These are phyloP conservation scores for Crepidodera aurea DNA, from an alignment of 2,888 invertebrate species.

Conservation along the genomic window DNA sequence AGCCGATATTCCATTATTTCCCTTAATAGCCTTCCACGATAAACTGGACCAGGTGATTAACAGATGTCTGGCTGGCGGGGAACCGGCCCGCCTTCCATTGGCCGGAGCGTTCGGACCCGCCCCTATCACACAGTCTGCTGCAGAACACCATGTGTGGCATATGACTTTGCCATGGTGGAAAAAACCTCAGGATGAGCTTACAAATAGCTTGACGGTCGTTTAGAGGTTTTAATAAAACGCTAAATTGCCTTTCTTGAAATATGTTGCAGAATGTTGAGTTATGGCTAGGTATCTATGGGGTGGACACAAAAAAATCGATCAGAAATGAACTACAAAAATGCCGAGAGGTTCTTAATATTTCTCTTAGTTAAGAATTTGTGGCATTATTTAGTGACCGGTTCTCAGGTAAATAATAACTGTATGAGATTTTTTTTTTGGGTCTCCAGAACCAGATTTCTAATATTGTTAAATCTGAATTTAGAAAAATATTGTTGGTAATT, in stretches of 20 bases:
- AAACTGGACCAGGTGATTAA: slow-evolving; percentile 56
- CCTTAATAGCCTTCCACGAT: slow-evolving; percentile 53
- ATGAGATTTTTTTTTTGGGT: no score
- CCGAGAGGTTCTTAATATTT: no score
- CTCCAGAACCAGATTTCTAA: no score
- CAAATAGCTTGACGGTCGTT: slow-evolving; percentile 40
- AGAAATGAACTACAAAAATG: no score
- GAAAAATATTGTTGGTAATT: no score
- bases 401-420: no score
- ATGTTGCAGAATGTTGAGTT: slow-evolving; percentile 38
- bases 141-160: slow-evolving; percentile 54
- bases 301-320: no score
- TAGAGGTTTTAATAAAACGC: slow-evolving; percentile 43
- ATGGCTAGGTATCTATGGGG: neutral
- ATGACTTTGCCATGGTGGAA: slow-evolving; percentile 48
- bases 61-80: slow-evolving; percentile 51
- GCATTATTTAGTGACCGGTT: no score
- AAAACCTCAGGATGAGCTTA: slow-evolving; percentile 44
- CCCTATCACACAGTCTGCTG: slow-evolving; percentile 37
- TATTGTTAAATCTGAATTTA: no score
- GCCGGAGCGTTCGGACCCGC: slow-evolving; percentile 38
- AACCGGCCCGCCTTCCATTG: slow-evolving; percentile 43
- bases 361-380: no score
- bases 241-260: slow-evolving; percentile 44
- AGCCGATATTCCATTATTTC: slow-evolving; percentile 35